Evolutionary conservation across 1,140 invertebrate species (phyloP), one percentile per base, ranked within the genome.

Genomic region (Bombyx mandarina): DNA sequence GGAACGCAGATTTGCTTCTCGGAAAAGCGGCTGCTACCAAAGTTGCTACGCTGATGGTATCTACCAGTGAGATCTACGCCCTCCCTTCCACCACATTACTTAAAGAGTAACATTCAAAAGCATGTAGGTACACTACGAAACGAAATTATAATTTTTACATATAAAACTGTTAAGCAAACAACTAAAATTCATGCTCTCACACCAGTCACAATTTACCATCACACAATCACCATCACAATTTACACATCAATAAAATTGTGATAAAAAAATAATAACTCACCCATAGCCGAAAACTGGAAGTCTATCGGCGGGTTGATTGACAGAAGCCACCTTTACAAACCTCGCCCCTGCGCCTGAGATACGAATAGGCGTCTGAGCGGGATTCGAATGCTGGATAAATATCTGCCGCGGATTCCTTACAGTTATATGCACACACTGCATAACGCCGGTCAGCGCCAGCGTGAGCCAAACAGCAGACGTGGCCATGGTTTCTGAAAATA

Each of bases 281-380:
- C 79, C 79, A 55, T 76, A 77, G 56, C 79, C 79, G 65, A 59
- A 66, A 3, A 80, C 77, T 1, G 74, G 71, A 18, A 75, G 55
- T 62, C 79, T 73, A 51, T 71, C 67, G 8, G 70, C 61, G 26
- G 66, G 56, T 10, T 67, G 64, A 8, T 42, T 44, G 22, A 51
- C 52, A 43, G 59, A 58, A 46, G 57, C 46, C 12, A 67, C 63
- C 58, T 35, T 69, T 3, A 48, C 57, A 45, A 65, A 66, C 1
- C 52, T 10, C 8, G 57, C 55, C 0, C 56, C 60, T 26, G 61
- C 63, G 10, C 49, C 57, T 51, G 52, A 53, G 18, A 60, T 57
- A 26, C 63, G 59, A 2, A 61, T 44, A 8, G 52, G 44, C n/a
- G 60, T 59, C 45, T 22, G 59, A 49, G 56, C 52, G 18, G 53